These are phyloP conservation scores for Sorex fumeus DNA, from an alignment of 2,113 vertebrate genomes.

Conservation along the genomic window DNA sequence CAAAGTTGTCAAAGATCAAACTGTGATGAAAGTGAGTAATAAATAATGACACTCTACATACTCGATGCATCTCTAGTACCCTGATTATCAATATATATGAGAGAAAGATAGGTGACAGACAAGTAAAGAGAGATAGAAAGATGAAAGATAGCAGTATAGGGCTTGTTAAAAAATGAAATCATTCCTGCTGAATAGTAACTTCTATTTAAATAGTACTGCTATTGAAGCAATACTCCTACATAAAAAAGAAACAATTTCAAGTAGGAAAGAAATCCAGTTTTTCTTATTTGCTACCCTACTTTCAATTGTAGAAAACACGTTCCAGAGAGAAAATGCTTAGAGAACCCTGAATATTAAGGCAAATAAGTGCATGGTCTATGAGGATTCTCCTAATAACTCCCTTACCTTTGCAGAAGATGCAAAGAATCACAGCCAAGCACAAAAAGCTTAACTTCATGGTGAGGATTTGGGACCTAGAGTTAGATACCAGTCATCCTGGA, in stretches of 20 bases:
- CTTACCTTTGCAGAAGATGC: slow-evolving; percentile 75
- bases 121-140: no score
- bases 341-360: background rate
- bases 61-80: background rate
- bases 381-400: background rate
- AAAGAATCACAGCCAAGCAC: slow-evolving; percentile 44
- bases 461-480: slow-evolving; percentile 63
- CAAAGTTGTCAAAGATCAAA: background rate
- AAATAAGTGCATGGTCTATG: background rate
- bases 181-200: no score
- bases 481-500: slow-evolving; percentile 45
- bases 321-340: slow-evolving; percentile 28
- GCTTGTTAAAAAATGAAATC: no score
- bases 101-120: no score
- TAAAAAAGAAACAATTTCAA: background rate
- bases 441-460: slow-evolving; percentile 75
- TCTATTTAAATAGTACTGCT: no score
- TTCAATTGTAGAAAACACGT: background rate
- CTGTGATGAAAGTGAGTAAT: background rate
- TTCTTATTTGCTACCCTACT: background rate
- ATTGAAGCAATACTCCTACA: no score
- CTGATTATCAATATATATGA: background rate
- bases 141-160: no score
- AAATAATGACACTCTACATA: background rate
- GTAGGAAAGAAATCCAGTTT: background rate